These are phyloP conservation scores for Drosophila littoralis DNA, from an alignment of 1,140 invertebrate species.

Conservation along the genomic window DNA sequence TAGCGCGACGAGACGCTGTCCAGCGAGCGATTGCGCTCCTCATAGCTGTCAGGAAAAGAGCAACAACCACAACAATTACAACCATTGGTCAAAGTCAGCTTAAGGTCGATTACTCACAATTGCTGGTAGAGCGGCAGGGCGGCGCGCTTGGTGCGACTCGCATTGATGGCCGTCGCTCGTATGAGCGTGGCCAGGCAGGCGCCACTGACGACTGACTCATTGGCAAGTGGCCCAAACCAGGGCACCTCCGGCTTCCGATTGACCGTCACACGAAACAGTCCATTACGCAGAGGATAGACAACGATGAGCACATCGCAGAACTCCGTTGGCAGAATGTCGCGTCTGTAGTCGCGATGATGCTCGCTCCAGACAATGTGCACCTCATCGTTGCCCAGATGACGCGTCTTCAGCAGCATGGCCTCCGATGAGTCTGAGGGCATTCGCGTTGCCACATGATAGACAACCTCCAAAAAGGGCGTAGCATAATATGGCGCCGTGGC, in stretches of 20 bases:
- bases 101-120: constrained; percentile 88
- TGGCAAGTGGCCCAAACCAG: constrained; percentile 97
- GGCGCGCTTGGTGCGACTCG: constrained; percentile 95
- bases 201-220: constrained; percentile 95
- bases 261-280: constrained; percentile 92
- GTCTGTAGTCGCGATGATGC: constrained; percentile 96
- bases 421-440: constrained; percentile 96
- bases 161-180: constrained; percentile 95
- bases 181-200: constrained; percentile 94
- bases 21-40: constrained; percentile 94
- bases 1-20: constrained; percentile 95
- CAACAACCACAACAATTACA: background rate
- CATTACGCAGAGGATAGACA: constrained; percentile 95
- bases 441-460: constrained; percentile 99
- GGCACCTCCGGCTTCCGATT: constrained; percentile 94
- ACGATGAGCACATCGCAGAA: constrained; percentile 99
- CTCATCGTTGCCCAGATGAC: constrained; percentile 99
- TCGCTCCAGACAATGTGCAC: constrained; percentile 99
- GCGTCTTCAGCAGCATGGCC: constrained; percentile 95
- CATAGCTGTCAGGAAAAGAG: constrained; percentile 88
- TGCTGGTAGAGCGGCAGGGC: constrained; percentile 95
- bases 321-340: constrained; percentile 99
- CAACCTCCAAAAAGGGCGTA: constrained; percentile 94
- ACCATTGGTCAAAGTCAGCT: background rate
- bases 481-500: constrained; percentile 97